These are phyloP conservation scores for Ceratitis capitata DNA, from an alignment of 1,140 invertebrate genomes.

Conservation along the genomic window DNA sequence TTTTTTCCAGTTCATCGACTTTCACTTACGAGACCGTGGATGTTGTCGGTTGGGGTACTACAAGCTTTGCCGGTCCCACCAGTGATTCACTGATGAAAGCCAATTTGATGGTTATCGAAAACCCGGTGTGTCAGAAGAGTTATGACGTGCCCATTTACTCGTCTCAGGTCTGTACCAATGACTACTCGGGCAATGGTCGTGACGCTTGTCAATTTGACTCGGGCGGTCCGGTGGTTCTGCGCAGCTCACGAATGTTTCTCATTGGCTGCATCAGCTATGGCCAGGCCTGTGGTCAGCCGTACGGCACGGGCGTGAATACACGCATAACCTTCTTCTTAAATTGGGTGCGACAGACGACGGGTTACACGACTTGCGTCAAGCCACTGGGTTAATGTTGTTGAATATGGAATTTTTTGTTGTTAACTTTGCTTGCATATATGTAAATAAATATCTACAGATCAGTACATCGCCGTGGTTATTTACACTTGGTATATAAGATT, in stretches of 20 bases:
- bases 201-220: conserved; percentile 63
- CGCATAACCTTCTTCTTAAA: conserved; percentile 72
- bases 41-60: conserved; percentile 56
- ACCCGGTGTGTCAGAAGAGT: conserved; percentile 50
- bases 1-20: conserved; percentile 28
- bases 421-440: not conserved
- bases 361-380: conserved; percentile 48
- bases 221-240: conserved; percentile 56
- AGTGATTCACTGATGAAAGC: conserved; percentile 51
- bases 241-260: conserved; percentile 54
- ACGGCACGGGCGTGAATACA: conserved; percentile 73
- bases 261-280: conserved; percentile 75
- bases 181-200: conserved; percentile 50
- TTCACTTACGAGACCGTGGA: conserved; percentile 55
- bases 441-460: not conserved
- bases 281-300: conserved; percentile 67
- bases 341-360: conserved; percentile 70
- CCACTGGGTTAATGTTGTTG: not conserved
- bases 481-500: not conserved
- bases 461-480: not conserved
- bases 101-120: conserved; percentile 50
- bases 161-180: conserved; percentile 56
- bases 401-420: not conserved
- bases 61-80: conserved; percentile 51
- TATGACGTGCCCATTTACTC: conserved; percentile 50